Base-by-base conservation (phyloP, 23 tunicate genomes). In the Pegea sp. region DNA sequence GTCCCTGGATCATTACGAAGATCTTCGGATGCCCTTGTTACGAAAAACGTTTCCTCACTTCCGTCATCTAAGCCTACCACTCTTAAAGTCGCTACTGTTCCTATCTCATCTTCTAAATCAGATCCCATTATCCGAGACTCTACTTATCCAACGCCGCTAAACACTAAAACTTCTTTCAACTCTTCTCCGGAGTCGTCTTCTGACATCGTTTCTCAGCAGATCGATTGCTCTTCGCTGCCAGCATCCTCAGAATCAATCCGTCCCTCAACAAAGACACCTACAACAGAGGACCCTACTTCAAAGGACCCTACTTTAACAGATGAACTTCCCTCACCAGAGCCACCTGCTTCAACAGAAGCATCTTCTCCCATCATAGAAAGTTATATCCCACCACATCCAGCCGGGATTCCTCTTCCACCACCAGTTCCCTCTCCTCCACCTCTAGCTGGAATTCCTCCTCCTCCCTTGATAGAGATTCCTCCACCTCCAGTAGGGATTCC, bases 401-500 rank as follows among this genome's bases (percentile, higher is more conserved):
- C 22, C 4, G 52, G 4, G 31, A 52, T 33, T 6, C 64, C 64
- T 5, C 64, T 53, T 6, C 52, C 56, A 34, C 64, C 56, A 4
- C 56, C 64, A 20, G 57, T 42, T 50, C 22, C 55, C 18, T 54
- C 65, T 43, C 65, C 65, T 4, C 19, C 23, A 5, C 60, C 60
- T 5, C 34, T 22, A 26, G 5, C 31, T 4, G 31, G 29, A 42
- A 34, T 63, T 2, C 68, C 68, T 3, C 68, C 68, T 28, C 68
- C 66, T 3, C 56, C 58, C 8, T 25, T 29, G 44, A 6, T 16
- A 31, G 64, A 28, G 22, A 43, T 31, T 48, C 55, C 66, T 49
- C 66, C 75, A 19, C 75, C 75, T 29, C 60, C 66, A 5, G 29
- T 16, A 20, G 5, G 34, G 46, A 19, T 22, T 5, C 60, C 44